Evolutionary conservation across 2,888 invertebrate species (phyloP).

Genomic region (Ichneumoninae sp.): DNA sequence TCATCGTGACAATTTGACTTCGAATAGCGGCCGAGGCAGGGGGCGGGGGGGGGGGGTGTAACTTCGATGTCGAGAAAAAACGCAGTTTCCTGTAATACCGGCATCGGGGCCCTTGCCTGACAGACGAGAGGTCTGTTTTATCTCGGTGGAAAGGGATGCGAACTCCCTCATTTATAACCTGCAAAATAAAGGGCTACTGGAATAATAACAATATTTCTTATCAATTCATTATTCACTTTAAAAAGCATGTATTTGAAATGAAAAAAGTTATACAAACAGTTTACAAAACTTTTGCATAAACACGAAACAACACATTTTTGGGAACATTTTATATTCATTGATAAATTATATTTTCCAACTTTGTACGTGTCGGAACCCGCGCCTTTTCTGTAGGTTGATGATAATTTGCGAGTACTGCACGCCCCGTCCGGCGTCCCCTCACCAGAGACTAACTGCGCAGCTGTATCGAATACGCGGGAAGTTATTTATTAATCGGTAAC

Average conservation of each 20-base stretch:
- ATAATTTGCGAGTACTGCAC: conserved; percentile 21
- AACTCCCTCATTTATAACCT: background rate
- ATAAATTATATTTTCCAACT: background rate
- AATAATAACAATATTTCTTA: background rate
- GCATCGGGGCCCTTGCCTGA: background rate
- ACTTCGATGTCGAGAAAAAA: background rate
- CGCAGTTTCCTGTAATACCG: background rate
- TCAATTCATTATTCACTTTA: background rate
- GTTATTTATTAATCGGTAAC: background rate
- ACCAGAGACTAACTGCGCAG: conserved; percentile 14
- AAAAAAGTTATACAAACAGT: background rate
- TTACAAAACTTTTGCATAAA: background rate
- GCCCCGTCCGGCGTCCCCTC: background rate
- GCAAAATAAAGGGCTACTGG: background rate
- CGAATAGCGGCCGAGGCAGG: background rate
- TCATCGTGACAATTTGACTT: background rate
- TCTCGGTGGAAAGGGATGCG: background rate
- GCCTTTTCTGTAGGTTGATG: background rate
- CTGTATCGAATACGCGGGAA: conserved; percentile 55
- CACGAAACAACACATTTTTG: background rate
- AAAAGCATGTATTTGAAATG: background rate
- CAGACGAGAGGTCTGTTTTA: background rate
- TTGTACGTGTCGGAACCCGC: background rate
- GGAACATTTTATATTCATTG: background rate
- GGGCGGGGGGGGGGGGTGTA: background rate